Percentiles rank a stretch among this genome's conserved stretches.
phyloP scores from a whole-genome alignment of 2,888 invertebrate species.

The Cantharis lateralis region DNA sequence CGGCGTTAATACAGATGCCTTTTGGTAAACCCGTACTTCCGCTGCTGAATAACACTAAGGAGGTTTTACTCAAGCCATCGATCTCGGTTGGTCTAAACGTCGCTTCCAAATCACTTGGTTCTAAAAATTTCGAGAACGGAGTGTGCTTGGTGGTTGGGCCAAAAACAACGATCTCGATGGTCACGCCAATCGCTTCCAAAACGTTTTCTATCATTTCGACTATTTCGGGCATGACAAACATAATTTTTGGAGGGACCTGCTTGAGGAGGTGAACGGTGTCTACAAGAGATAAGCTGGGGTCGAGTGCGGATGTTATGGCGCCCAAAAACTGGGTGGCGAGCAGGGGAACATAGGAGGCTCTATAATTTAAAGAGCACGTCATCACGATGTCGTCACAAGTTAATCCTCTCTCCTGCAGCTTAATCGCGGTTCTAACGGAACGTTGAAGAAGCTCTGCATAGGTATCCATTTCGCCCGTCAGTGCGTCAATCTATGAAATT shows the following conservation, averaged over 20 bases:
- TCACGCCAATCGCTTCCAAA: not conserved
- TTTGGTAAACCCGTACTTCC: conserved; percentile 40
- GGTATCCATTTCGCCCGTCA: conserved; percentile 44
- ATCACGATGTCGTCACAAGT: conserved; percentile 55
- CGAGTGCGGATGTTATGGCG: conserved; percentile 41
- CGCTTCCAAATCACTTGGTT: conserved; percentile 19
- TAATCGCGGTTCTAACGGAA: conserved; percentile 2
- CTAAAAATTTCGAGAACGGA: conserved; percentile 8
- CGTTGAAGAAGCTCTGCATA: conserved; percentile 42
- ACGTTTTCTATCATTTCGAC: conserved; percentile 1
- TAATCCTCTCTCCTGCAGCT: conserved; percentile 46
- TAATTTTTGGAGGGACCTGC: conserved; percentile 26
- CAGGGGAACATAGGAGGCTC: conserved; percentile 55
- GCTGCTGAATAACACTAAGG: conserved; percentile 39
- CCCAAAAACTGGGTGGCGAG: conserved; percentile 58
- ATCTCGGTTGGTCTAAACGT: conserved; percentile 27
- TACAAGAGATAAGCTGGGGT: conserved; percentile 38
- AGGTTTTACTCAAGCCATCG: conserved; percentile 25
- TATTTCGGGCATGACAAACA: conserved; percentile 9
- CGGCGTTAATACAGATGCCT: conserved; percentile 39
- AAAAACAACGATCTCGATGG: conserved; percentile 18
- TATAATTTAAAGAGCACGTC: conserved; percentile 56
- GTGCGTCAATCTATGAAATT: conserved; percentile 8
- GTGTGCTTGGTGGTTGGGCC: conserved; percentile 24
- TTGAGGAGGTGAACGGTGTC: conserved; percentile 39